A percentile compares a stretch with the other conserved stretches of the same genome.
Conservation (phyloP, 2,113 vertebrate genomes). For the Myotis yumanensis region DNA sequence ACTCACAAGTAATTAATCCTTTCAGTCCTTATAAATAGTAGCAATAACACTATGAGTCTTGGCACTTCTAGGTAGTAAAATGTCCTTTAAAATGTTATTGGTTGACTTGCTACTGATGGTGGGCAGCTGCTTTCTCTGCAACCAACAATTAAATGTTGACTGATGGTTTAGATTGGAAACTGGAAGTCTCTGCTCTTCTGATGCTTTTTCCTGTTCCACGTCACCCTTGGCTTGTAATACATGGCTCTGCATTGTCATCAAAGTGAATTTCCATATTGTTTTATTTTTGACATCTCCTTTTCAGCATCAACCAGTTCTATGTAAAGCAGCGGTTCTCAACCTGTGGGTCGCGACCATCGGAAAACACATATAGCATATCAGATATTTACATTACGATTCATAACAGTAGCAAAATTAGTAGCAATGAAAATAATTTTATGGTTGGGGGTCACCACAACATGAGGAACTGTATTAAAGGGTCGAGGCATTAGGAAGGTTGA, state of each 20-base stretch:
- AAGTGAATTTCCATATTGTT: neutral
- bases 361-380: too few relatives aligned
- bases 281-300: neutral
- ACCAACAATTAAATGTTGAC: neutral
- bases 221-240: neutral
- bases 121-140: neutral
- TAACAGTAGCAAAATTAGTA: too few relatives aligned
- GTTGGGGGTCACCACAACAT: too few relatives aligned
- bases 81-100: neutral
- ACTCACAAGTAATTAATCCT: constrained; percentile 41
- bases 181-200: neutral
- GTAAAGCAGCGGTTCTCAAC: neutral
- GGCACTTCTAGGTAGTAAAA: neutral
- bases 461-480: too few relatives aligned
- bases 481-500: too few relatives aligned
- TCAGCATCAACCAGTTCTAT: neutral
- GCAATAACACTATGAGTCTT: neutral
- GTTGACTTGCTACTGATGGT: neutral
- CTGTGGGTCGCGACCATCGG: too few relatives aligned
- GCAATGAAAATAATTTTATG: too few relatives aligned
- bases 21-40: constrained; percentile 31
- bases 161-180: neutral
- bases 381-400: too few relatives aligned
- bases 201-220: neutral
- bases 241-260: neutral